These are phyloP conservation scores for Entelurus aequoreus DNA, from an alignment of 2,113 vertebrate genomes.

Conservation along the genomic window DNA sequence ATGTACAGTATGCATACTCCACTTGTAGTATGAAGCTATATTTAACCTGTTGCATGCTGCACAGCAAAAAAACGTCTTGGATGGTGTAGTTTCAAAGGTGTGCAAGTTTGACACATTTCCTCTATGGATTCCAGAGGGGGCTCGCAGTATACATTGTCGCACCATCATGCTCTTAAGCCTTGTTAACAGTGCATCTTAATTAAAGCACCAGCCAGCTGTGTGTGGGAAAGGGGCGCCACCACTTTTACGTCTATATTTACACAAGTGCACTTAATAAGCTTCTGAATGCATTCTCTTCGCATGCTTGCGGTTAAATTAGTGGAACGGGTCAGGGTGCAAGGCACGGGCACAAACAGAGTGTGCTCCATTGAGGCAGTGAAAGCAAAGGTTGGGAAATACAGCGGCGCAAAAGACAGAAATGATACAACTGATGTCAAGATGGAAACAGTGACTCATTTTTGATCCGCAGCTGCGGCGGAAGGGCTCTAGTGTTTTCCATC, in stretches of 20 bases:
- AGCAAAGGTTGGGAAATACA: background rate
- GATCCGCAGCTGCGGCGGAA: conserved; percentile 45
- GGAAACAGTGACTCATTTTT: conserved; percentile 25
- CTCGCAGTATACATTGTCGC: conserved; percentile 43
- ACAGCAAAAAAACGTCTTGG: too few species aligned
- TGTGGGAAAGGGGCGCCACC: conserved; percentile 16
- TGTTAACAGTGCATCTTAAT: conserved; percentile 55
- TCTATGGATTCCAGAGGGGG: conserved; percentile 48
- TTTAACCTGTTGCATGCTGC: background rate
- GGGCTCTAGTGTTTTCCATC: conserved; percentile 36
- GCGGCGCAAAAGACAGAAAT: background rate
- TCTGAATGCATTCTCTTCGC: conserved; percentile 5
- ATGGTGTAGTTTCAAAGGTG: too few species aligned
- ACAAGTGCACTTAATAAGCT: conserved; percentile 1
- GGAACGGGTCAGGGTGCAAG: conserved; percentile 8
- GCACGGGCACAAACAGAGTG: background rate
- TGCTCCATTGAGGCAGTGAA: background rate
- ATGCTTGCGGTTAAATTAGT: conserved; percentile 6
- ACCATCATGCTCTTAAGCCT: conserved; percentile 52
- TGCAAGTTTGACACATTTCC: conserved; percentile 48
- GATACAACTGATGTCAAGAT: conserved; percentile 4
- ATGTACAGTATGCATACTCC: conserved; percentile 10
- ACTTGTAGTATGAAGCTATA: background rate
- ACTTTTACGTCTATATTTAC: conserved; percentile 15
- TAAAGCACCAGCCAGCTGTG: conserved; percentile 59